Evolutionary conservation across 2,888 invertebrate genomes (phyloP), one percentile per base, ranked within the genome.

Genomic region (Agriotes lineatus): DNA sequence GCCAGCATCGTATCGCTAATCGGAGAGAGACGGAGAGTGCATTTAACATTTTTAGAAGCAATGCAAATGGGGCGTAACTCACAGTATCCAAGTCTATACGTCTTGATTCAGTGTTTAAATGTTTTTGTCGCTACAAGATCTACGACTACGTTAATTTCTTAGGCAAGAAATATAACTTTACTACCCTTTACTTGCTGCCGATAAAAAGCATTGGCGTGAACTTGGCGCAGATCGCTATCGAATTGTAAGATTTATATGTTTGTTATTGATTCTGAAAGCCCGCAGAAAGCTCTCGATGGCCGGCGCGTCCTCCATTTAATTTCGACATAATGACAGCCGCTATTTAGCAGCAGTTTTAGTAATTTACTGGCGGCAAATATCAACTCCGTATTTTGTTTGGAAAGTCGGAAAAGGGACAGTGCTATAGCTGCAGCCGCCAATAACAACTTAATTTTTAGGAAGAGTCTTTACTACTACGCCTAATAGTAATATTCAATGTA

Each of bases 101-200:
- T 77, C 77, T 74, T 73, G 76, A 78, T 78, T 75, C 76, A 77
- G 71, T 72, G 77, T 79, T 78, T 78, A 76, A 76, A 77, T 79
- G 79, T 79, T 79, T 79, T 79, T 79, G 79, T 77, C 77, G 75
- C 76, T 70, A 70, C 76, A 76, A 79, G 79, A 79, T 79, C 79
- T 79, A 79, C 77, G 78, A 76, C 78, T 75, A 75, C 73, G 79
- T 79, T 79, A 79, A 79, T 79, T 79, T 79, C 75, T 77, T 77
- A 75, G 75, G 78, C 78, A 79, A 79, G 79, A 78, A 78, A 78
- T 79, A 78, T 78, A 78, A 78, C 79, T 79, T 77, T 67, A 70
- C 72, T 77, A 79, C 78, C 78, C 78, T 77, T 79, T 77, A 37
- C 56, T 77, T 68, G 72, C 72, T 70, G 72, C 67, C 73, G 71